These are phyloP conservation scores for Scarus forsteni DNA, from an alignment of 2,797 vertebrate genomes.

Conservation along the genomic window DNA sequence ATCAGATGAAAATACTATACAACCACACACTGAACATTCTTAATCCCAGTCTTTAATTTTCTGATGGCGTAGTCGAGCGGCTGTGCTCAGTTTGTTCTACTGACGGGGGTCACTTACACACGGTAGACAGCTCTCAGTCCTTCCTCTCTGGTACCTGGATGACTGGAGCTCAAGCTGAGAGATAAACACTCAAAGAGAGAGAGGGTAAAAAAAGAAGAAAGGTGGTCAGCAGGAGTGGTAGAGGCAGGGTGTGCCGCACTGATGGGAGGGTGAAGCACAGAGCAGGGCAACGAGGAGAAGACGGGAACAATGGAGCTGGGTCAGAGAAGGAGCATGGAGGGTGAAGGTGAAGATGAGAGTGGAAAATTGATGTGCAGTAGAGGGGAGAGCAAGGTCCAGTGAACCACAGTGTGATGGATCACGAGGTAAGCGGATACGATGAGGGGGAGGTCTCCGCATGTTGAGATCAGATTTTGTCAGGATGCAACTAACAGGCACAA, in stretches of 20 bases:
- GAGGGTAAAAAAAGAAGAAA: constrained; percentile 19
- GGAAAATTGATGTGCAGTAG: constrained; percentile 11
- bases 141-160: constrained; percentile 44
- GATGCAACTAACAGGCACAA: constrained; percentile 32
- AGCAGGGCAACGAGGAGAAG: constrained; percentile 40
- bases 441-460: constrained; percentile 64
- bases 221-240: constrained; percentile 16
- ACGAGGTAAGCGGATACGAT: constrained; percentile 74
- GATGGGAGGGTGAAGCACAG: constrained; percentile 28
- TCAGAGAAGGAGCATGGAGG: constrained; percentile 50
- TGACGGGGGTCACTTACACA: constrained; percentile 73
- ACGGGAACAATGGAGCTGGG: constrained; percentile 41
- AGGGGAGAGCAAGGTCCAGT: constrained; percentile 10
- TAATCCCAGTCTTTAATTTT: constrained; percentile 77
- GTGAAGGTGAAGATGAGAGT: constrained; percentile 61
- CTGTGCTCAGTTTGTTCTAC: constrained; percentile 73
- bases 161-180: constrained; percentile 46
- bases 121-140: constrained; percentile 58
- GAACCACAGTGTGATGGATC: constrained; percentile 76
- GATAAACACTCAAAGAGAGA: constrained; percentile 63
- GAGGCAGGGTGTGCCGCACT: constrained; percentile 44
- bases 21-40: constrained; percentile 53
- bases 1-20: constrained; percentile 36
- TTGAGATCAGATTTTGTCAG: constrained; percentile 68
- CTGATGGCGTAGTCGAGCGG: constrained; percentile 77